Percentiles rank a stretch among this genome's conserved stretches.
Conservation (phyloP, 2,888 invertebrate genomes). For the Phengaris alcon region DNA sequence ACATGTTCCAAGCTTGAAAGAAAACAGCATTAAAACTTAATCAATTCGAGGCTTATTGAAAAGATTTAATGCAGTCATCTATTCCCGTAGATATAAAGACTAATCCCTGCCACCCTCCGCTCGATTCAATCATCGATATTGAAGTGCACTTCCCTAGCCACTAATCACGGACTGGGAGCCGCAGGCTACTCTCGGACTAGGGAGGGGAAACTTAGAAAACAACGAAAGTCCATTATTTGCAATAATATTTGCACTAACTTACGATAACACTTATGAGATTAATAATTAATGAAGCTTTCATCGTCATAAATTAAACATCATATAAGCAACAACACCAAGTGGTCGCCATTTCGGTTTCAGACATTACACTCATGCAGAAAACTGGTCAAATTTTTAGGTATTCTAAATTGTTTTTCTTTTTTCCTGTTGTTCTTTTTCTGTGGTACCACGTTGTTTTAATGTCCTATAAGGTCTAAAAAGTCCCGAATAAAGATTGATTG, state of each 20-base stretch:
- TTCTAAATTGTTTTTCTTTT: too few relatives aligned
- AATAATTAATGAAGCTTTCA: neutral
- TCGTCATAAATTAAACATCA: too few relatives aligned
- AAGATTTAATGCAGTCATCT: slow-evolving; percentile 20
- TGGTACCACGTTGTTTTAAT: too few relatives aligned
- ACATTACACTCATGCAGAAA: too few relatives aligned
- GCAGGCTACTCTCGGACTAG: neutral
- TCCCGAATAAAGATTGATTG: too few relatives aligned
- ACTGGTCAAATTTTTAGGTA: too few relatives aligned
- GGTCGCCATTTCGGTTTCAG: too few relatives aligned
- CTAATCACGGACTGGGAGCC: slow-evolving; percentile 6
- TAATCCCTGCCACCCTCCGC: slow-evolving; percentile 13
- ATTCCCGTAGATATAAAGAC: slow-evolving; percentile 20
- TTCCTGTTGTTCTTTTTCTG: too few relatives aligned
- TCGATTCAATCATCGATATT: slow-evolving; percentile 32
- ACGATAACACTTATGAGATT: neutral
- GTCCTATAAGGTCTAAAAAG: too few relatives aligned
- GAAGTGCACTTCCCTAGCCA: slow-evolving; percentile 24
- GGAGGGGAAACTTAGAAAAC: slow-evolving; percentile 3
- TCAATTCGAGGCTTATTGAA: slow-evolving; percentile 28
- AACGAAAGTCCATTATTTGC: slow-evolving; percentile 5
- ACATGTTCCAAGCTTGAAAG: neutral
- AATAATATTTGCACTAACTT: slow-evolving; percentile 11
- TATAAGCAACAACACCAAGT: too few relatives aligned
- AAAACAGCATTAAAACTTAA: neutral